phyloP scores from a whole-genome alignment of 2,797 vertebrate genomes.

The Paratrypauchen microcephalus region DNA sequence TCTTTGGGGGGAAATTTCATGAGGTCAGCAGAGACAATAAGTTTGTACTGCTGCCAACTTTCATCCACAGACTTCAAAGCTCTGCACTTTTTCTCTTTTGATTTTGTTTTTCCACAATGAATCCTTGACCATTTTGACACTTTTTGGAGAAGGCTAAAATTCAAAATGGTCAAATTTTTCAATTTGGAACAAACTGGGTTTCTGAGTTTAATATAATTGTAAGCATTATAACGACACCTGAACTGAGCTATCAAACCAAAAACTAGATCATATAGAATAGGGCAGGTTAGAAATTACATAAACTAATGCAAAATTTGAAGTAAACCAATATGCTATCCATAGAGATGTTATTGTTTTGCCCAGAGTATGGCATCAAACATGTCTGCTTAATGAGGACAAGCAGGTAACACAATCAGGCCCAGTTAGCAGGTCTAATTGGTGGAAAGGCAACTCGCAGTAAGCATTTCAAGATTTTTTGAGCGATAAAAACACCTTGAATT shows the following conservation, averaged over 20 bases:
- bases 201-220: background rate
- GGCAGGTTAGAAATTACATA: no score
- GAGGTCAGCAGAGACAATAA: constrained; percentile 25
- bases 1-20: constrained; percentile 10
- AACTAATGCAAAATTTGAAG: no score
- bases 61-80: constrained; percentile 31
- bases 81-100: constrained; percentile 3
- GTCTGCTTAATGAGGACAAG: no score
- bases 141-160: constrained; percentile 13
- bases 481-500: no score
- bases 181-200: background rate
- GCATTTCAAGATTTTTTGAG: no score
- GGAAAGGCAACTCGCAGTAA: no score
- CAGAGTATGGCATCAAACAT: no score
- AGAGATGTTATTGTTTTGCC: no score
- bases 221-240: background rate
- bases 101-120: background rate
- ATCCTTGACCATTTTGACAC: constrained; percentile 2
- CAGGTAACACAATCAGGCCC: no score
- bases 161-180: background rate
- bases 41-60: constrained; percentile 14
- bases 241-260: background rate
- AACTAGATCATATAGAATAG: background rate
- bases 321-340: no score
- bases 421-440: no score